Percentiles rank a stretch among this genome's conserved stretches.
Evolutionary conservation across 2,888 invertebrate species (phyloP).

Genomic region (Andrena flavipes): DNA sequence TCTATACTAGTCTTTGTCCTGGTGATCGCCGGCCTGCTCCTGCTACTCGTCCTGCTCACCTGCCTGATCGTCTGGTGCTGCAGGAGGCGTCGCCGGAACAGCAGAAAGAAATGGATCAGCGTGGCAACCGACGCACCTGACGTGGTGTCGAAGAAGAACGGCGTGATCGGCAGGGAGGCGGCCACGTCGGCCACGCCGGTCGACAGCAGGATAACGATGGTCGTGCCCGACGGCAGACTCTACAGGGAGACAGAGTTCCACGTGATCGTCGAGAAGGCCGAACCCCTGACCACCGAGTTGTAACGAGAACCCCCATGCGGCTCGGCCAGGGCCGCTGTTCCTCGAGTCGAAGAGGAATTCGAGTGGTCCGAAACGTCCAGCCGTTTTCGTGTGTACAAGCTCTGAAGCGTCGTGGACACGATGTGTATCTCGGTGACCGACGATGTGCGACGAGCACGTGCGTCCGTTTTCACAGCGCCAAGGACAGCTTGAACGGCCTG

Average conservation of each 20-base stretch:
- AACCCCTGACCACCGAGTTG: conserved; percentile 92
- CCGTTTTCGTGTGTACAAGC: conserved; percentile 75
- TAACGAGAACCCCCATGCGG: conserved; percentile 83
- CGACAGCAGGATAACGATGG: conserved; percentile 85
- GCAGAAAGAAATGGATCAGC: conserved; percentile 83
- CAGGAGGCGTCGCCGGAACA: conserved; percentile 82
- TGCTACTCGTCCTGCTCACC: conserved; percentile 66
- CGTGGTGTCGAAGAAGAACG: conserved; percentile 85
- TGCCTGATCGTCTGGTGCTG: conserved; percentile 79
- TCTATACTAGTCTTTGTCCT: conserved; percentile 78
- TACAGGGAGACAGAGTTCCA: conserved; percentile 95
- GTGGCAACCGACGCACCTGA: conserved; percentile 81
- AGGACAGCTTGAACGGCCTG: conserved; percentile 20
- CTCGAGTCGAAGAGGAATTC: conserved; percentile 61
- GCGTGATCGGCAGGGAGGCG: conserved; percentile 85
- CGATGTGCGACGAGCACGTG: conserved; percentile 15
- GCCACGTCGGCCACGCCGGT: conserved; percentile 73
- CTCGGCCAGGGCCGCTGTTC: conserved; percentile 68
- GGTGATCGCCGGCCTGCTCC: conserved; percentile 66
- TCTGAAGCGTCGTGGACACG: conserved; percentile 53
- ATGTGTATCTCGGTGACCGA: conserved; percentile 8
- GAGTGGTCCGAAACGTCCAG: conserved; percentile 65
- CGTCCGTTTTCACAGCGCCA: conserved; percentile 7
- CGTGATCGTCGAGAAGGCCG: conserved; percentile 93
- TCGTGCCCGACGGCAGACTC: conserved; percentile 92